phyloP scores from a whole-genome alignment of 2,888 invertebrate genomes.

The Pristionchus fissidentatus region DNA sequence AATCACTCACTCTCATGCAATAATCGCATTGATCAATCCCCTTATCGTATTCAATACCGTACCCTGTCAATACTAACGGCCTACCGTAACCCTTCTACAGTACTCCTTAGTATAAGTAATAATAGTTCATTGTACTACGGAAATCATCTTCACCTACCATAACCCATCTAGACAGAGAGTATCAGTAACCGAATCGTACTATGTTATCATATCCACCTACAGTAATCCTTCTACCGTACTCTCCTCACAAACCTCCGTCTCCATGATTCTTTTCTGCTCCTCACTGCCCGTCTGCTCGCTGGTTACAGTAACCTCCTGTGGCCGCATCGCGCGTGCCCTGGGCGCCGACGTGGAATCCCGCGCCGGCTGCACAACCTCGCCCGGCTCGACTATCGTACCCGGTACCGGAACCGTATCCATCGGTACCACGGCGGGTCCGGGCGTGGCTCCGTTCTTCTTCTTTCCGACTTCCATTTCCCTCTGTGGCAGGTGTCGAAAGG shows the following conservation, averaged over 20 bases:
- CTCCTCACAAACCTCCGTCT: constrained; percentile 31
- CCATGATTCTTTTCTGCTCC: constrained; percentile 13
- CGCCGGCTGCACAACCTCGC: constrained; percentile 4
- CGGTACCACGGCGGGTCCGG: not conserved
- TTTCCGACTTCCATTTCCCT: no score
- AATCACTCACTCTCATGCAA: no score
- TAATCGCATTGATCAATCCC: no score
- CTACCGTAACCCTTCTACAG: not conserved
- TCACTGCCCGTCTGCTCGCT: constrained; percentile 14
- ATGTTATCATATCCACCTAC: not conserved
- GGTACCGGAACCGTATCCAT: not conserved
- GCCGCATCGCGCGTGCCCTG: not conserved
- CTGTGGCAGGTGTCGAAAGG: constrained; percentile 4
- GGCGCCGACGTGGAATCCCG: not conserved
- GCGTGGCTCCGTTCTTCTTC: not conserved
- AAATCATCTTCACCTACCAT: not conserved
- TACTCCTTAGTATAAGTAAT: not conserved
- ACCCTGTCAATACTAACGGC: no score
- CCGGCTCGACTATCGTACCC: not conserved
- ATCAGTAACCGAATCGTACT: not conserved
- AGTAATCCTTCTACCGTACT: not conserved
- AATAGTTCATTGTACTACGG: no score
- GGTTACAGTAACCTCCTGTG: not conserved
- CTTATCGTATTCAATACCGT: no score
- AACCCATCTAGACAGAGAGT: not conserved